Base-by-base conservation (phyloP, 2,113 vertebrate genomes). In the Caloenas nicobarica region DNA sequence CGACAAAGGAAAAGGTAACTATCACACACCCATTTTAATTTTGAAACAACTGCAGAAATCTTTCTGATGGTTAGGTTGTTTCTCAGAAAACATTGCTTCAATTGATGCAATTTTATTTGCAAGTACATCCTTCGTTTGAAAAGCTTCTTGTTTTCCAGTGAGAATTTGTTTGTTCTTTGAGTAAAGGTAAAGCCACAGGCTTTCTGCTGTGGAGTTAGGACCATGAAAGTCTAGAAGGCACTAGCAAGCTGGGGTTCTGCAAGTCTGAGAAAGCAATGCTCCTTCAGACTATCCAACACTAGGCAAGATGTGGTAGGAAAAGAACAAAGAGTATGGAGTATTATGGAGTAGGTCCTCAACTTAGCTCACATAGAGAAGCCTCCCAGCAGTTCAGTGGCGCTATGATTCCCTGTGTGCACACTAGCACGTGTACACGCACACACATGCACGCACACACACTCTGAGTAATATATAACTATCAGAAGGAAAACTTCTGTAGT, bases 1-100 rank as follows among this genome's bases (percentile, higher is more conserved):
- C 99, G 98, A 94, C 91, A 96, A 65, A 98, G 98, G 71, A 99
- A 99, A 96, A 99, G 99, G 99, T 99, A 97, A 60, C 4, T 12
- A 16, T 61, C 22, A 42, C 26, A 56, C 3, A n/a, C 10, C 2
- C 90, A 33, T 74, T 81, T 81, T 72, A 16, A 72, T 57, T 81
- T 73, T 12, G 34, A 81, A 93, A 69, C 19, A 93, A 4, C 28
- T 88, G 71, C 23, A 29, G 44, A 79, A 91, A 16, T 81, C 42
- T 28, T 88, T 72, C 28, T 81, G 28, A 21, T 60, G 5, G 24
- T 70, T 85, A 2, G 2, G 9, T 82, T 29, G 7, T 81, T 87
- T 89, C 22, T 80, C 15, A 38, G 19, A 36, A 71, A 50, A 61
- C 26, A 5, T 1, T 71, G 33, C 18, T 50, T 64, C 54, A 57